phyloP scores from a whole-genome alignment of 2,888 invertebrate genomes.

The Plagiodera versicolora region DNA sequence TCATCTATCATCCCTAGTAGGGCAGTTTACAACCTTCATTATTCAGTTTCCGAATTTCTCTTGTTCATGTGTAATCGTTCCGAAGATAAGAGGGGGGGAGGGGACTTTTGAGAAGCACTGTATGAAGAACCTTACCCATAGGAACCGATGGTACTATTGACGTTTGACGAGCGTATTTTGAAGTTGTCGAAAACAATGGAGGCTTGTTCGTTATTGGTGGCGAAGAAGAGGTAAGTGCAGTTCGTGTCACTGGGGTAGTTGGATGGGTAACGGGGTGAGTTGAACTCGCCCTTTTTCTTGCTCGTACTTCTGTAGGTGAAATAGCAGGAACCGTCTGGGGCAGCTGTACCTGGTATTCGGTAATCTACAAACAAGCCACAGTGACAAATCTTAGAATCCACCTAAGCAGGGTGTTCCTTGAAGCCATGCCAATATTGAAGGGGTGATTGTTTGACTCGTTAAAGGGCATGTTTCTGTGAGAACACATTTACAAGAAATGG shows the following conservation, averaged over 20 bases:
- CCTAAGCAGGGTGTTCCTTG: no score
- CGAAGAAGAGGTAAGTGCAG: slow-evolving; percentile 90
- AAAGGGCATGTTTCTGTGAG: no score
- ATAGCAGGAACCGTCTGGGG: slow-evolving; percentile 87
- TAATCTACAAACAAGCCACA: slow-evolving; percentile 66
- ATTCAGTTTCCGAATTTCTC: no score
- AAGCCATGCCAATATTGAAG: no score
- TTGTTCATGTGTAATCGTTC: no score
- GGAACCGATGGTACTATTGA: slow-evolving; percentile 74
- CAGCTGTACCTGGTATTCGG: slow-evolving; percentile 90
- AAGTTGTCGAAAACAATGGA: slow-evolving; percentile 90
- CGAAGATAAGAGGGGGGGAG: not conserved
- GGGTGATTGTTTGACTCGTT: no score
- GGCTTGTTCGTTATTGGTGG: slow-evolving; percentile 86
- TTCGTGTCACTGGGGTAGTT: slow-evolving; percentile 95
- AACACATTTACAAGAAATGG: no score
- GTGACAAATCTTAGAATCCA: no score
- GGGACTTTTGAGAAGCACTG: no score
- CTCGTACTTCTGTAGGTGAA: slow-evolving; percentile 90
- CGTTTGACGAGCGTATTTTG: slow-evolving; percentile 80
- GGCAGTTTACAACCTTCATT: no score
- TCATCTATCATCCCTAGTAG: no score
- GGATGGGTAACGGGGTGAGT: slow-evolving; percentile 94
- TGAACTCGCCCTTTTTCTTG: slow-evolving; percentile 87
- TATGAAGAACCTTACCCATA: slow-evolving; percentile 63